Evolutionary conservation across 2,888 invertebrate species (phyloP).

Genomic region (Pelosia muscerda): DNA sequence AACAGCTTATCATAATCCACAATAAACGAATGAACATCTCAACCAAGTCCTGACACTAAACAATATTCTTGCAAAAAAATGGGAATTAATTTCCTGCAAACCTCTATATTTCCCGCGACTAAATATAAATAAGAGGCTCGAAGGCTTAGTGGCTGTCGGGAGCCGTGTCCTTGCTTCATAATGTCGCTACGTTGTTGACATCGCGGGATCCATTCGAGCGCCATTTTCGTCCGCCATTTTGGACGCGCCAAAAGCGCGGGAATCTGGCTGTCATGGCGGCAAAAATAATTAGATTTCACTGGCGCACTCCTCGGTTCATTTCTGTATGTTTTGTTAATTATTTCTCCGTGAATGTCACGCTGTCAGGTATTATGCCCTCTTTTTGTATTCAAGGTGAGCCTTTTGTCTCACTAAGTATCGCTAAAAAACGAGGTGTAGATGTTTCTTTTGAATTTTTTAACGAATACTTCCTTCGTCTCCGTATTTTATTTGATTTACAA

Average conservation of each 20-base stretch:
- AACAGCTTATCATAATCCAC: slow-evolving; percentile 50
- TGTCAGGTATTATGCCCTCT: slow-evolving; percentile 53
- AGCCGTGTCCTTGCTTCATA: slow-evolving; percentile 76
- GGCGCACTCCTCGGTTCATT: slow-evolving; percentile 78
- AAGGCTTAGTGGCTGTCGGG: slow-evolving; percentile 80
- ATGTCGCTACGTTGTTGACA: slow-evolving; percentile 77
- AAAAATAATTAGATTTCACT: slow-evolving; percentile 83
- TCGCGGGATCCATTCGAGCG: slow-evolving; percentile 69
- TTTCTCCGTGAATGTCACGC: slow-evolving; percentile 72
- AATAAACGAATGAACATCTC: slow-evolving; percentile 52
- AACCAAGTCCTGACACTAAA: slow-evolving; percentile 59
- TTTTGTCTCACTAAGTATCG: slow-evolving; percentile 62
- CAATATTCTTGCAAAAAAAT: slow-evolving; percentile 60
- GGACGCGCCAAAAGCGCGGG: slow-evolving; percentile 74
- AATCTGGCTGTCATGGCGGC: slow-evolving; percentile 80
- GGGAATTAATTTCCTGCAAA: slow-evolving; percentile 66
- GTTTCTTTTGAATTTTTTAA: slow-evolving; percentile 64
- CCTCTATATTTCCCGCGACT: slow-evolving; percentile 69
- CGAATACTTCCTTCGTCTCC: slow-evolving; percentile 44
- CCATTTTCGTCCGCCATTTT: slow-evolving; percentile 67
- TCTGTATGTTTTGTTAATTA: slow-evolving; percentile 84
- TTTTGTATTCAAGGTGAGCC: slow-evolving; percentile 51
- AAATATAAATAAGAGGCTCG: slow-evolving; percentile 72
- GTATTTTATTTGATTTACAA: slow-evolving; percentile 49
- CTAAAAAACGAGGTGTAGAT: slow-evolving; percentile 61